Evolutionary conservation across 92 coral and sea anemone species (phyloP).

Genomic region (Zoanthus gigantus): DNA sequence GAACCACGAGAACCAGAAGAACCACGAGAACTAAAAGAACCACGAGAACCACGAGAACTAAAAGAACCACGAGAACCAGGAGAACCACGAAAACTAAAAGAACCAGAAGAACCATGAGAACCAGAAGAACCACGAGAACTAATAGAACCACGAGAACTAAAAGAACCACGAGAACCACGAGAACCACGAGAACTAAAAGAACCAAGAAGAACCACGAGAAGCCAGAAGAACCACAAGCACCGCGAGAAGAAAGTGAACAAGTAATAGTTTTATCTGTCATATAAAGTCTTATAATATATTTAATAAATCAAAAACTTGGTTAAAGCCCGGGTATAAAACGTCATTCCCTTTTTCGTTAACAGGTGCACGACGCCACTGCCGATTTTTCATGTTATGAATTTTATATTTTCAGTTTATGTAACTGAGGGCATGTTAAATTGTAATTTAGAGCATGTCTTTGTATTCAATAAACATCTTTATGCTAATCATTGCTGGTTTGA

Average conservation of each 20-base stretch:
- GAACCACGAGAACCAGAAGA: constrained; percentile 14
- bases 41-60: constrained; percentile 4
- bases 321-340: too few relatives aligned
- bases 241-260: neutral
- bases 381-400: neutral
- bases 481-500: neutral
- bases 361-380: too few relatives aligned
- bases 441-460: neutral
- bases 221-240: neutral
- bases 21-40: constrained; percentile 9
- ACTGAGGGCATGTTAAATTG: neutral
- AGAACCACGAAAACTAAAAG: neutral
- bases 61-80: neutral
- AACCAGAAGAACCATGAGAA: neutral
- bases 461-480: neutral
- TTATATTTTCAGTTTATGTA: neutral
- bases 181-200: neutral
- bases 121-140: neutral
- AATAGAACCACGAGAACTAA: constrained; percentile 11
- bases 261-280: neutral
- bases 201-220: neutral
- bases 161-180: neutral
- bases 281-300: too few relatives aligned
- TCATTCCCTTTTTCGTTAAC: too few relatives aligned
- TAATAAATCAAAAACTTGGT: too few relatives aligned